Evolutionary conservation across 2,888 invertebrate genomes (phyloP).

Genomic region (Microctonus brassicae): DNA sequence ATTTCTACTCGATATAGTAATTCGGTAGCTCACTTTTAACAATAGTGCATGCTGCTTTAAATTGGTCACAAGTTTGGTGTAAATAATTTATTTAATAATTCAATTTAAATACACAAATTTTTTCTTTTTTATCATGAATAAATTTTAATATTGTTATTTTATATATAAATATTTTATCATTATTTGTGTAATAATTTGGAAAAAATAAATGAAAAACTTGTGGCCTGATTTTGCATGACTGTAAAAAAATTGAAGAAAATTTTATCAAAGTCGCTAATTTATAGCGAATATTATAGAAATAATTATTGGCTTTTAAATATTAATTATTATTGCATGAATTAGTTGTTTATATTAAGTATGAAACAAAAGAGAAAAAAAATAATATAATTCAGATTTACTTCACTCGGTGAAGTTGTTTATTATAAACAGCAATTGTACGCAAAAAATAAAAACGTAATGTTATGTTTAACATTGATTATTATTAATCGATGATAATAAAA

Average conservation of each 20-base stretch:
- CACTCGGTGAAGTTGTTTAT: neutral
- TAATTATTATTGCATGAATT: neutral
- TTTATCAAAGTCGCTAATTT: neutral
- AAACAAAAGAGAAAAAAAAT: neutral
- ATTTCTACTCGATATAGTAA: constrained; percentile 64
- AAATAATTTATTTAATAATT: neutral
- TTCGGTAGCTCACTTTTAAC: constrained; percentile 70
- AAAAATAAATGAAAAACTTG: constrained; percentile 49
- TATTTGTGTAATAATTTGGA: too few species aligned
- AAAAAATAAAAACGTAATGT: neutral
- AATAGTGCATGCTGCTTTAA: constrained; percentile 68
- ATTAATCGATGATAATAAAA: neutral
- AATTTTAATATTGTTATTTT: too few species aligned
- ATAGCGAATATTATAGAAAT: neutral
- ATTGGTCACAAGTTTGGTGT: constrained; percentile 41
- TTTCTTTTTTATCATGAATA: too few species aligned
- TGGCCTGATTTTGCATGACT: constrained; percentile 38
- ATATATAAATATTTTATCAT: too few species aligned
- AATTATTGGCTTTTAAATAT: neutral
- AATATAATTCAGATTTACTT: neutral
- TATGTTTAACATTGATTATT: too few species aligned
- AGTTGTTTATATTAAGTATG: neutral
- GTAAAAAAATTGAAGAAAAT: neutral
- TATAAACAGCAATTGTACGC: neutral
- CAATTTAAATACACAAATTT: constrained; percentile 13